Evolutionary conservation across 2,797 vertebrate genomes (phyloP).

Genomic region (Coendou prehensilis): DNA sequence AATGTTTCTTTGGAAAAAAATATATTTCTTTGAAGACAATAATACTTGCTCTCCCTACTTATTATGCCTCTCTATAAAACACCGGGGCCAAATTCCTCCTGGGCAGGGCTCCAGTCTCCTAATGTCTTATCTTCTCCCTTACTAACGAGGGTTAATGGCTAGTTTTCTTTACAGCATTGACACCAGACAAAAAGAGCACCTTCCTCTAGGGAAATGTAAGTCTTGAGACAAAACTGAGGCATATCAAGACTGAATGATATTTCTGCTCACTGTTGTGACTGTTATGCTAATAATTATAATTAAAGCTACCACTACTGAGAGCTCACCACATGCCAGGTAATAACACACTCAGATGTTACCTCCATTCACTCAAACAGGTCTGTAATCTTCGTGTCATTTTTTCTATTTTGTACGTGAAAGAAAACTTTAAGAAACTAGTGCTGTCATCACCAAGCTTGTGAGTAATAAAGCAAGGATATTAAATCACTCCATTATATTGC

Average conservation of each 20-base stretch:
- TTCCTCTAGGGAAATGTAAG: not conserved
- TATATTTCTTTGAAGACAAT: constrained; percentile 39
- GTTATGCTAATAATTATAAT: not conserved
- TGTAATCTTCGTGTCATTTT: not conserved
- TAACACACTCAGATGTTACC: not conserved
- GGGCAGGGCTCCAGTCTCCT: not conserved
- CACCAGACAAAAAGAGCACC: not conserved
- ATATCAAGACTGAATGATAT: not conserved
- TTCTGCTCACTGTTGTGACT: not conserved
- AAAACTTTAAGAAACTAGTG: constrained; percentile 31
- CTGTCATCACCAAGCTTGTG: constrained; percentile 8
- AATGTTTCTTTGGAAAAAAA: constrained; percentile 25
- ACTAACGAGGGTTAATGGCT: not conserved
- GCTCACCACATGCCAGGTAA: not conserved
- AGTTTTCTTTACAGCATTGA: not conserved
- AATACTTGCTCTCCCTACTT: not conserved
- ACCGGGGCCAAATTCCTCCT: not conserved
- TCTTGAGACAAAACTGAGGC: not conserved
- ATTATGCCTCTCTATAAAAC: not conserved
- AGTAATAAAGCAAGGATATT: constrained; percentile 15
- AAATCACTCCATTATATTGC: not conserved
- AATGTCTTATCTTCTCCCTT: not conserved
- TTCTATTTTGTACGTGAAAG: not conserved
- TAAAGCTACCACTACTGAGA: not conserved
- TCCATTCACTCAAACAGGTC: not conserved